These are phyloP conservation scores for Rana temporaria DNA, from an alignment of 2,113 vertebrate species.

Conservation along the genomic window DNA sequence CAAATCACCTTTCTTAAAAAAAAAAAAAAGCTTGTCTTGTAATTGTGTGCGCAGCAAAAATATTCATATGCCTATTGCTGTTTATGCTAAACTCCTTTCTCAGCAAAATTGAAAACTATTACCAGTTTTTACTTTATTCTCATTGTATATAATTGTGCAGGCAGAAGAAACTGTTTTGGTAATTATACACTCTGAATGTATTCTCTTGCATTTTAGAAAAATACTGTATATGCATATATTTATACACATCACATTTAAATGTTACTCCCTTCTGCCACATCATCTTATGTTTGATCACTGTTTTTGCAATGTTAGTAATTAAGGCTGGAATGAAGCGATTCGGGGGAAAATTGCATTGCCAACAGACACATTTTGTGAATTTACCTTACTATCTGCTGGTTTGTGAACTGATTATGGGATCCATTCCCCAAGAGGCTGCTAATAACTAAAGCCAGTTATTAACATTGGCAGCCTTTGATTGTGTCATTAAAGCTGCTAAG, in stretches of 20 bases:
- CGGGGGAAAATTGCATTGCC: no score
- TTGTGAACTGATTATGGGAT: no score
- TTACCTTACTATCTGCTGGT: no score
- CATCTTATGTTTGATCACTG: neutral
- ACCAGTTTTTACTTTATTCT: neutral
- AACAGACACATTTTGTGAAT: no score
- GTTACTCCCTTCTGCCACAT: no score
- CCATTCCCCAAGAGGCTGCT: no score
- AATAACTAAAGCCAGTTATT: no score
- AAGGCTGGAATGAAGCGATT: no score
- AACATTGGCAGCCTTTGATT: no score
- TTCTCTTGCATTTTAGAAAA: neutral
- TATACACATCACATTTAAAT: neutral
- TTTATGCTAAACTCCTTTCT: neutral
- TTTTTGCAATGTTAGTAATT: no score
- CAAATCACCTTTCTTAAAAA: no score
- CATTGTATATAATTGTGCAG: slow-evolving; percentile 20
- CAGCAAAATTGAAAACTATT: neutral
- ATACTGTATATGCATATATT: neutral
- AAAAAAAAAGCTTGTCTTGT: neutral
- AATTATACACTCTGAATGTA: neutral
- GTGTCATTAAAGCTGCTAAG: no score
- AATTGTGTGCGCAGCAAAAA: slow-evolving; percentile 13
- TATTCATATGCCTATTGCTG: neutral
- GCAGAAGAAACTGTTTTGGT: neutral